phyloP scores from a whole-genome alignment of 2,113 vertebrate genomes.

The Zeus faber region DNA sequence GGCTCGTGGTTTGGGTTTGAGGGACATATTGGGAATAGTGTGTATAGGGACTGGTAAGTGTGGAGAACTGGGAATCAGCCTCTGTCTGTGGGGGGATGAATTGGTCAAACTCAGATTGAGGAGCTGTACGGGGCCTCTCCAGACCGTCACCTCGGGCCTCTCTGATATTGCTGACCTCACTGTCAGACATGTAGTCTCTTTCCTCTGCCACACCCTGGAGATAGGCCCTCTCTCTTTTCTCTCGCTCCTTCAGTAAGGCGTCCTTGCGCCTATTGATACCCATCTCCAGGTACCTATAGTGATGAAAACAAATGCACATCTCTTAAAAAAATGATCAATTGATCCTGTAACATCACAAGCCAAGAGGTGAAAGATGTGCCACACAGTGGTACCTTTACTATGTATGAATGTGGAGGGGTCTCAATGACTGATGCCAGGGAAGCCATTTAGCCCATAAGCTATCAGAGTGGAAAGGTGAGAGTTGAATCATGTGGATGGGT shows the following conservation, averaged over 20 bases:
- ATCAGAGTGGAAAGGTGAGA: conserved; percentile 44
- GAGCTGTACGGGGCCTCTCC: conserved; percentile 92
- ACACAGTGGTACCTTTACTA: conserved; percentile 71
- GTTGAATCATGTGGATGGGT: conserved; percentile 59
- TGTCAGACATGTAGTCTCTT: conserved; percentile 98
- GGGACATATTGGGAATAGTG: conserved; percentile 89
- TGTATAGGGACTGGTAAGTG: conserved; percentile 88
- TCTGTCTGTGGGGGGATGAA: conserved; percentile 94
- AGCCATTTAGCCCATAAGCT: conserved; percentile 72
- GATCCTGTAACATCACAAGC: conserved; percentile 7
- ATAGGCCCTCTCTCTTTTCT: conserved; percentile 96
- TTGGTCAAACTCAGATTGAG: conserved; percentile 92
- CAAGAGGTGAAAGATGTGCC: conserved; percentile 35
- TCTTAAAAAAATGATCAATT: conserved; percentile 6
- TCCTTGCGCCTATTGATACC: conserved; percentile 98
- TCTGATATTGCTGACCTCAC: conserved; percentile 92
- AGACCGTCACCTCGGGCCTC: conserved; percentile 84
- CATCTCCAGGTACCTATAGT: conserved; percentile 89
- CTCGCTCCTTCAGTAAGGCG: conserved; percentile 93
- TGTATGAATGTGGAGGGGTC: conserved; percentile 61
- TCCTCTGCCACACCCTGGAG: conserved; percentile 98
- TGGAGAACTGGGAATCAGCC: conserved; percentile 88
- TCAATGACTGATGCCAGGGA: conserved; percentile 67
- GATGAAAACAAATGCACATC: not conserved
- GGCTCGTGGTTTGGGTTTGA: conserved; percentile 89